Conservation (phyloP, 1,140 invertebrate genomes). For the Bombus confusus region DNA sequence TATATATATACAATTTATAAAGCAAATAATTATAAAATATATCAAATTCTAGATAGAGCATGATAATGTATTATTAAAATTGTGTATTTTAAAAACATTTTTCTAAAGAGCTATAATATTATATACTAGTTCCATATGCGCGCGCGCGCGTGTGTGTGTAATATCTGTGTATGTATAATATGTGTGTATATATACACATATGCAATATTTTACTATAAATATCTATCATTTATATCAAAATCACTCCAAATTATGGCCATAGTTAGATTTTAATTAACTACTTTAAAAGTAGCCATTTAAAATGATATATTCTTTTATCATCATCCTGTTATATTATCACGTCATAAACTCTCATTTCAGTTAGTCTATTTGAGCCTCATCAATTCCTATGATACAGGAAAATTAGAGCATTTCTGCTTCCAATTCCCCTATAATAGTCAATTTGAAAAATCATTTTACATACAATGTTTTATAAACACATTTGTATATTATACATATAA, state of each 20-base stretch:
- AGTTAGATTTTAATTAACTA: slow-evolving; percentile 43
- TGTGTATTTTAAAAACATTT: slow-evolving; percentile 13
- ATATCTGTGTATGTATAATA: too few relatives aligned
- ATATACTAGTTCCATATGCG: not conserved
- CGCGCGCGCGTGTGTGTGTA: too few relatives aligned
- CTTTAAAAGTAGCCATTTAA: slow-evolving; percentile 51
- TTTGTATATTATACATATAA: slow-evolving; percentile 43
- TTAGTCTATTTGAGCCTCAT: slow-evolving; percentile 56
- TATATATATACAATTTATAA: not conserved
- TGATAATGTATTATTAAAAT: slow-evolving; percentile 25
- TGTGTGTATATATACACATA: not conserved
- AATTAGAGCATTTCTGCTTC: slow-evolving; percentile 56
- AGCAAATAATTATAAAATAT: slow-evolving; percentile 25
- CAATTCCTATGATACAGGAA: slow-evolving; percentile 55
- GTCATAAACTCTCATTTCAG: slow-evolving; percentile 24
- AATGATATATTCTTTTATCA: slow-evolving; percentile 23
- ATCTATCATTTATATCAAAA: slow-evolving; percentile 28
- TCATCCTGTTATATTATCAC: slow-evolving; percentile 35
- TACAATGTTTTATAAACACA: slow-evolving; percentile 60
- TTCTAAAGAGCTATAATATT: slow-evolving; percentile 17
- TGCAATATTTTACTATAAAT: not conserved
- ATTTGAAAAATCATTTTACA: slow-evolving; percentile 55
- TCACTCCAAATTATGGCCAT: slow-evolving; percentile 26
- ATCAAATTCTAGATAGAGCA: not conserved
- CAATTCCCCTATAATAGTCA: slow-evolving; percentile 45